Evolutionary conservation across 2,888 invertebrate species (phyloP), one percentile per base, ranked within the genome.

Genomic region (Odontocolon sp.): DNA sequence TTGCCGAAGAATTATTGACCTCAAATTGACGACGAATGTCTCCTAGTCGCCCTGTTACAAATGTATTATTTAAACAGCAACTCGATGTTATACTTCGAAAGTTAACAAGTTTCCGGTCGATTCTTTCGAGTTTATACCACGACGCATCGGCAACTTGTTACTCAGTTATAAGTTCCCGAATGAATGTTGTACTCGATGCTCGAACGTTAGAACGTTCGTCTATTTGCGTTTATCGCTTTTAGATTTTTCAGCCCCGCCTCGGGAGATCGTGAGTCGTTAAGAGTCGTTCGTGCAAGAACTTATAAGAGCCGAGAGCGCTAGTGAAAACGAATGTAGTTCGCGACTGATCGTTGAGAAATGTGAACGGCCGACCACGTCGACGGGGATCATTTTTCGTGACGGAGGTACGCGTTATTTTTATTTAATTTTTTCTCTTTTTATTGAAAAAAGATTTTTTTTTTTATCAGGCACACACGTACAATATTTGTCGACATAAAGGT

Each of bases 21-120:
- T 33, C 50, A 23, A 66, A 57, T 67, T 36, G 14, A 45, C 67
- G 31, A 14, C 33, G 40, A 31, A 52, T 45, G 38, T 76, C 76
- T 66, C 70, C 59, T 54, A 66, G 52, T 59, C 28, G 54, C 36
- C 40, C n/a, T 66, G 63, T 47, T 9, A 31, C 36, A 38, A 54
- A 61, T 75, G 31, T 18, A 76, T 76, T 76, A 76, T 76, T 76
- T 23, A 76, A 57, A 45, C 21, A 18, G 36, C 8, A 18, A 45
- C 23, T 18, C 11, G 45, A 61, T 38, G 66, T 61, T 54, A 36
- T 61, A 69, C 57, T 31, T 28, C 59, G 31, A 76, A 70, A 76
- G 66, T 76, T 76, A 11, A 16, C 57, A 45, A 9, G 38, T 64
- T 40, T 57, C n/a, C 28, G 76, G 50, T 76, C 76, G 61, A 70